These are phyloP conservation scores for Liasis olivaceus DNA, from an alignment of 2,797 vertebrate species.

Conservation along the genomic window DNA sequence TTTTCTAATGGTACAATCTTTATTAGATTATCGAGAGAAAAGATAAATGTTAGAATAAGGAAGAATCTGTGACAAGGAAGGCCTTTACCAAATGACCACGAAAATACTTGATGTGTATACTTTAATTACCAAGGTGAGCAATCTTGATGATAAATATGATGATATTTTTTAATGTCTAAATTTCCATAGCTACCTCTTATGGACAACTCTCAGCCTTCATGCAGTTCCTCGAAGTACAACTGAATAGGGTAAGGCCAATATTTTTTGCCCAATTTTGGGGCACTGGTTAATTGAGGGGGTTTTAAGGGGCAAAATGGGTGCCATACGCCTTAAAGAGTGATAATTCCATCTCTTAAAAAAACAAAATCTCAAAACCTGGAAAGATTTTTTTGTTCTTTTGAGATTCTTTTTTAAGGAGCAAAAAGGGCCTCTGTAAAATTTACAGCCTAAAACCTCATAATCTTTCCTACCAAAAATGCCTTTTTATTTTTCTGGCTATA, in stretches of 20 bases:
- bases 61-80: not conserved
- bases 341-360: not conserved
- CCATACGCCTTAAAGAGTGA: not conserved
- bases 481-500: not conserved
- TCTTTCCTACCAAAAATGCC: not conserved
- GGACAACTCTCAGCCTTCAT: not conserved
- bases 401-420: not conserved
- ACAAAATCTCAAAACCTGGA: not conserved
- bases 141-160: not conserved
- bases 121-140: not conserved
- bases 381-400: too few species aligned
- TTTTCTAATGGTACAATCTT: not conserved
- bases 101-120: not conserved
- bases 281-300: not conserved
- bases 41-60: not conserved
- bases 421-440: not conserved
- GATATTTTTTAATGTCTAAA: not conserved
- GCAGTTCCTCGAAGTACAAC: not conserved
- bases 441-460: not conserved
- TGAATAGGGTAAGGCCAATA: not conserved
- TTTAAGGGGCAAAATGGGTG: not conserved
- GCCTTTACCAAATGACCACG: not conserved
- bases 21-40: not conserved
- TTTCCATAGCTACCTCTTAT: not conserved
- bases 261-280: not conserved